A percentile compares a stretch with the other conserved stretches of the same genome.
Conservation (phyloP, 2,888 invertebrate genomes). For the Andrena flavipes region DNA sequence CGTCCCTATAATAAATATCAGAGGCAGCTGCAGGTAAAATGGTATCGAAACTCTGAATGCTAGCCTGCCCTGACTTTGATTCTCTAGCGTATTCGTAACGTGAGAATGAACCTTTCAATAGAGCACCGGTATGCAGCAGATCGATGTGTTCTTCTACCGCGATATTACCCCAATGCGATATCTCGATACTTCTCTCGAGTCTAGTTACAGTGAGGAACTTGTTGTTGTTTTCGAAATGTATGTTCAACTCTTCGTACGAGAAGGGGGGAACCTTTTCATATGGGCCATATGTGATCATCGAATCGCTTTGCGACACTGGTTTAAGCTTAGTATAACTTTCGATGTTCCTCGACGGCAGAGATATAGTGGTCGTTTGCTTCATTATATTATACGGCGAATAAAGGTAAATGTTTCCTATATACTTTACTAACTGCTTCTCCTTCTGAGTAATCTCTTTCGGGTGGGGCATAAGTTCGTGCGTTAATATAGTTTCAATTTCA, state of each 20-base stretch:
- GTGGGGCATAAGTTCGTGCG: conserved; percentile 92
- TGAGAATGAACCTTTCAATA: conserved; percentile 97
- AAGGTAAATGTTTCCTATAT: conserved; percentile 93
- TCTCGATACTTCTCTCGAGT: conserved; percentile 94
- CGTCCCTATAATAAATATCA: conserved; percentile 98
- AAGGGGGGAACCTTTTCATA: conserved; percentile 90
- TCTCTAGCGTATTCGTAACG: conserved; percentile 99
- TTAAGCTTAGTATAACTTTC: conserved; percentile 93
- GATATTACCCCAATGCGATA: conserved; percentile 99
- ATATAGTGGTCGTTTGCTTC: conserved; percentile 93
- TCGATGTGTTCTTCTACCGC: conserved; percentile 98
- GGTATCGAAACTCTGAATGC: conserved; percentile 96
- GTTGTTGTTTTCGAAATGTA: conserved; percentile 98
- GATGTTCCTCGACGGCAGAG: conserved; percentile 91
- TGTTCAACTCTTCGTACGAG: conserved; percentile 88
- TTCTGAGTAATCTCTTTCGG: conserved; percentile 96
- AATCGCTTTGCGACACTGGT: conserved; percentile 92
- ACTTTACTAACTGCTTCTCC: conserved; percentile 97
- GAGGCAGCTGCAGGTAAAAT: conserved; percentile 94
- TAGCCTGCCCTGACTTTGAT: conserved; percentile 93
- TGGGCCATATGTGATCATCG: conserved; percentile 95
- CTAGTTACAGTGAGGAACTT: conserved; percentile 97
- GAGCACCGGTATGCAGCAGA: conserved; percentile 96
- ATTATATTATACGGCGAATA: conserved; percentile 93
- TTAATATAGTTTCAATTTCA: conserved; percentile 90